Evolutionary conservation across 2,888 invertebrate species (phyloP), one percentile per base, ranked within the genome.

Genomic region (Helleia helle): DNA sequence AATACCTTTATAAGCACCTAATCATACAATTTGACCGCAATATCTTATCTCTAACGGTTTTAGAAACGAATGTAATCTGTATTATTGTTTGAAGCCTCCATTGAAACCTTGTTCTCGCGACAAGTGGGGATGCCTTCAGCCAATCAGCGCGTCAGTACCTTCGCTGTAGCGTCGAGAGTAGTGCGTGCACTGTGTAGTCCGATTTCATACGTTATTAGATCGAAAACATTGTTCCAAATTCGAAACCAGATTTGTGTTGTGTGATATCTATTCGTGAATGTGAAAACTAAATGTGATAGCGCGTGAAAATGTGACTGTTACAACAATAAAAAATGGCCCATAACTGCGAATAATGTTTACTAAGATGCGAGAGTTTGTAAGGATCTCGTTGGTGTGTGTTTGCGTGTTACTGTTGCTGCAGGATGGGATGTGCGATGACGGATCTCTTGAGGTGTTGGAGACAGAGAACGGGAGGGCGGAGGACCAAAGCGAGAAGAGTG

Each of bases 241-340:
- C 9, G 31, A 39, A 15, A 30, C 22, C 14, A 4, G 14, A 25
- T 15, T 52, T 28, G 45, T 48, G 44, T 41, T 34, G 18, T 43
- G 41, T 43, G 42, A 26, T n/a, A 36, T 49, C 27, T 36, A 30
- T 39, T 37, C 2, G 28, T 40, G 42, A 43, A 38, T 31, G 46
- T 54, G 47, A 40, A 46, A 47, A 44, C 36, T 41, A 41, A 47
- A 48, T 46, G 38, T 70, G 65, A 62, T 51, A 58, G 55, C 14
- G 51, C 54, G 49, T 48, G 71, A 83, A 81, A 79, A 83, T 83
- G 81, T 83, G 81, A 83, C 83, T 76, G 71, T 65, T 59, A 56
- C 22, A 22, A 7, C 54, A 58, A 59, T 54, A 55, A 47, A 51
- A 73, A 66, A 81, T 80, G 79, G 77, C 67, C 56, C 52, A 54